phyloP scores from a whole-genome alignment of 2,888 invertebrate genomes.

The Hofmannophila pseudospretella region DNA sequence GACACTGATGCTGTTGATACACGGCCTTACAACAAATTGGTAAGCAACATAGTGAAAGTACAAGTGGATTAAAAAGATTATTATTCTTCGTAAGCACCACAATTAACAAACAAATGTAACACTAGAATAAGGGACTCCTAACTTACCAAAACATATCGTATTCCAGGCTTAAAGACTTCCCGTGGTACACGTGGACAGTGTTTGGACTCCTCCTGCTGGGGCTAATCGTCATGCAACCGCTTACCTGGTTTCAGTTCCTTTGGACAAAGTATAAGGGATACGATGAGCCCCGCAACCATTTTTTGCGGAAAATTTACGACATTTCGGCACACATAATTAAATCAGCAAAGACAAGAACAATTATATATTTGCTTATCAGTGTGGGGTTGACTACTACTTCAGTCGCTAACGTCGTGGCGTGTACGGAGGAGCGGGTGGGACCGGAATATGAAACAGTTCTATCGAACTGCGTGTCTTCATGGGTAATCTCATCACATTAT shows the following conservation, averaged over 20 bases:
- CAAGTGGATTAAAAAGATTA: too few relatives aligned
- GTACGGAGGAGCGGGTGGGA: constrained; percentile 41
- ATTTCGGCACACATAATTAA: constrained; percentile 80
- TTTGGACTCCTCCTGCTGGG: constrained; percentile 34
- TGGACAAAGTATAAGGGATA: constrained; percentile 77
- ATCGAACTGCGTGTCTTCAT: constrained; percentile 69
- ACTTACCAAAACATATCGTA: too few relatives aligned
- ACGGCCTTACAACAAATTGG: constrained; percentile 64
- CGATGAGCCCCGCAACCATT: constrained; percentile 73
- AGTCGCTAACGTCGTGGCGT: constrained; percentile 80
- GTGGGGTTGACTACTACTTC: constrained; percentile 80
- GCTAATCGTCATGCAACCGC: constrained; percentile 77
- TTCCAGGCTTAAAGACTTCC: constrained; percentile 49
- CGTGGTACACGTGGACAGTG: constrained; percentile 49
- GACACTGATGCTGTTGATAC: constrained; percentile 46
- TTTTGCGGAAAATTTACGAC: constrained; percentile 78
- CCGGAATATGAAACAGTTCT: constrained; percentile 37
- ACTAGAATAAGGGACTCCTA: too few relatives aligned
- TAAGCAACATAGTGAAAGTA: constrained; percentile 34
- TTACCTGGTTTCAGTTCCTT: constrained; percentile 87
- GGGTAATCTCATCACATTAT: constrained; percentile 48
- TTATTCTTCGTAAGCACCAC: too few relatives aligned
- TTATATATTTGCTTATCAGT: constrained; percentile 83
- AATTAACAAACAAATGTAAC: too few relatives aligned
- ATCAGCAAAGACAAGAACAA: constrained; percentile 79